Base-by-base conservation (phyloP, 2,888 invertebrate species). In the Apamea crenata region DNA sequence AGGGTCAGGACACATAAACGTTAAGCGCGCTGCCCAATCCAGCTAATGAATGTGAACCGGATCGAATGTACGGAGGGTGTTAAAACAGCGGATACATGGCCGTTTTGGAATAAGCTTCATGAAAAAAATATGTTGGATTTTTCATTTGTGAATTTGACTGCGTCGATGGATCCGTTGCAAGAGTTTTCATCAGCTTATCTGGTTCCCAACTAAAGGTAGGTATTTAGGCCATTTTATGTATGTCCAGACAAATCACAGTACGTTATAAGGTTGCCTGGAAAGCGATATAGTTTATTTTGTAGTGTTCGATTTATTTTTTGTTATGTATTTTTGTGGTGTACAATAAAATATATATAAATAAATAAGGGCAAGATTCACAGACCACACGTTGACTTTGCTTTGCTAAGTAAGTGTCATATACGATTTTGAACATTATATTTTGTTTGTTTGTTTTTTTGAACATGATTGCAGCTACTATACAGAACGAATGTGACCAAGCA, bases 11-110 rank as follows among this genome's bases (percentile, higher is more conserved):
- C 76, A 82, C 83, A 89, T 89, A 75, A 88, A 81, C 85, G 78
- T 83, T 83, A 89, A 87, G 77, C 88, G 86, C 81, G 71, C 84
- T 80, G 86, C 77, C 86, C 90, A 87, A 89, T 90, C 88, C 84
- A 73, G 82, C 78, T 91, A 91, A 91, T 90, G 87, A 91, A 91
- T 90, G 90, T 79, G 87, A 90, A 91, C 90, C 82, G 88, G 84
- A 88, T 85, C 89, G 82, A 86, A 80, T 82, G 78, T 74, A 40
- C 10, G 69, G 71, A 16, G 82, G 89, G 56, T 56, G 0, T 1
- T n/a, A 75, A 47, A 82, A 70, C 65, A 65, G 79, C 79, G 86
- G 73, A 5, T 0, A 63, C 1, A 16, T 6, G 25, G 40, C 44
- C 66, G 47, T 32, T 59, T 53, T 47, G 32, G 16, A 16, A 29